Evolutionary conservation across 2,797 vertebrate species (phyloP), one percentile per base, ranked within the genome.

Genomic region (Distichodus sexfasciatus): DNA sequence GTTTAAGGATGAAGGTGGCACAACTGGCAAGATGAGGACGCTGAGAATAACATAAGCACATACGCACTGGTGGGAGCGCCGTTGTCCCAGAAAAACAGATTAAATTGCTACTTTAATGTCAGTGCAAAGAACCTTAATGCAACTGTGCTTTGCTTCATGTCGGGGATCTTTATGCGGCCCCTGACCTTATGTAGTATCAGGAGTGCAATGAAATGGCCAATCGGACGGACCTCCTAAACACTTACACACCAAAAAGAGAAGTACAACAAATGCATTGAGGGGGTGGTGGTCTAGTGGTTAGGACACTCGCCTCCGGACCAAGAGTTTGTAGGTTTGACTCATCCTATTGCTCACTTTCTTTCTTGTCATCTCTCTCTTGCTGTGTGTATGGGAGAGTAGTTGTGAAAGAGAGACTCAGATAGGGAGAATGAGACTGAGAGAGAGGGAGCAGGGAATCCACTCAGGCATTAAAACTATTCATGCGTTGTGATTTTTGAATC

Each of bases 171-270:
- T 78, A 80, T 71, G 24, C 40, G 57, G 44, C 66, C 38, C 55
- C 72, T 54, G 78, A 86, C 81, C 81, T 87, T 84, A 83, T 41
- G 53, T 47, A 64, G 75, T 65, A 59, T 40, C 59, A 14, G 23
- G 15, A 36, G 46, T 84, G 33, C 38, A 66, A 53, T 78, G 84
- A 83, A 55, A 80, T 2, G 6, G 81, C 69, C 78, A 82, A 83
- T 82, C 47, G 14, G 17, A 58, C 65, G 64, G 26, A 3, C 7
- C 12, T 15, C 10, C 38, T 35, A 61, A 54, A 57, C 72, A 51
- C 66, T 57, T n/a, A 19, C 12, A 4, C 29, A 46, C 2, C 26
- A 14, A 54, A n/a, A n/a, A n/a, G n/a, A n/a, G n/a, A n/a, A n/a
- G n/a, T n/a, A n/a, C n/a, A n/a, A n/a, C n/a, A n/a, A n/a, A n/a